A percentile compares a stretch with the other conserved stretches of the same genome.
phyloP scores from a whole-genome alignment of 2,113 vertebrate species.

The Catharus bicknelli region DNA sequence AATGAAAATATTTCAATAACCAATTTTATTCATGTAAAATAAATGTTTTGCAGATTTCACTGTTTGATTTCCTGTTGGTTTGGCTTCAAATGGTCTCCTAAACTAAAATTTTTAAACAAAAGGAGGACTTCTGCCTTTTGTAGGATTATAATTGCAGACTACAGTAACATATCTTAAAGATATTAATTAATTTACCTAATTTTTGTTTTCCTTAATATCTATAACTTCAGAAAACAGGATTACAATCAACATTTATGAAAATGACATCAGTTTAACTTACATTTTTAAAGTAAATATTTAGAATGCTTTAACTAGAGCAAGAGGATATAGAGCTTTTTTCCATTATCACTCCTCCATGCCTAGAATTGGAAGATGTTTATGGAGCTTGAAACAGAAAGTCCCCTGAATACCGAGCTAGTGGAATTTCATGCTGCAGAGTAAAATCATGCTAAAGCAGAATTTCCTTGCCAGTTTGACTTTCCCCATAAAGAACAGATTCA shows the following conservation, averaged over 20 bases:
- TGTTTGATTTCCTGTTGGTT: not conserved
- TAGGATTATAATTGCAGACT: not conserved
- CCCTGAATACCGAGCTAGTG: not conserved
- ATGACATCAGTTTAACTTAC: not conserved
- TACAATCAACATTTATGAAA: not conserved
- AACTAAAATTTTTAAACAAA: not conserved
- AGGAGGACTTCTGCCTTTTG: not conserved
- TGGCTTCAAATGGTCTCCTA: not conserved
- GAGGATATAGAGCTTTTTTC: not conserved
- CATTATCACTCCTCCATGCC: not conserved
- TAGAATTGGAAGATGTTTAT: not conserved
- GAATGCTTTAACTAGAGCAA: not conserved
- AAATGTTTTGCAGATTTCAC: not conserved
- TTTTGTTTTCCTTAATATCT: not conserved
- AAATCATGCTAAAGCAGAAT: not conserved
- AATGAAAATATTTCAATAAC: not conserved
- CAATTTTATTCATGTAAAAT: not conserved
- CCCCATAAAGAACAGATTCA: not conserved
- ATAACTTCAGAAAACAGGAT: not conserved
- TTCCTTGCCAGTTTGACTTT: not conserved
- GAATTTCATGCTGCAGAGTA: not conserved
- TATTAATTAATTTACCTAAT: not conserved
- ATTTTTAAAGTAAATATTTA: not conserved
- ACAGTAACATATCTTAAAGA: not conserved
- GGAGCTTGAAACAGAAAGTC: not conserved